Evolutionary conservation across 2,113 vertebrate genomes (phyloP).

Genomic region (Cyphomyrus plagiostoma): DNA sequence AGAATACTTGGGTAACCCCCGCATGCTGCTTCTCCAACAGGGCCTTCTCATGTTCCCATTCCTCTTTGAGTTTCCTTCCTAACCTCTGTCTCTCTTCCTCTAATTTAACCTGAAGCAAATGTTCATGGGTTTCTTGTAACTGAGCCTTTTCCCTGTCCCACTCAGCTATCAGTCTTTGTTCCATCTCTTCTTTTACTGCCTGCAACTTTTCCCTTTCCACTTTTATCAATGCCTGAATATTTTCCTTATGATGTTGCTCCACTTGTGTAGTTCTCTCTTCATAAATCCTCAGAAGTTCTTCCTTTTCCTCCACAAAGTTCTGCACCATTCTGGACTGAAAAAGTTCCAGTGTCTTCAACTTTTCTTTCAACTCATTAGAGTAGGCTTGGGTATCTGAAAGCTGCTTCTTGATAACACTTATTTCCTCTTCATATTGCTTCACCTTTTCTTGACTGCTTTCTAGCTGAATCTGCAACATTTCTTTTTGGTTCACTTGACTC

Average conservation of each 20-base stretch:
- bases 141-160: slow-evolving; percentile 51
- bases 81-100: slow-evolving; percentile 50
- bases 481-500: slow-evolving; percentile 49
- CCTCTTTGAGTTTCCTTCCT: slow-evolving; percentile 44
- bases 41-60: slow-evolving; percentile 57
- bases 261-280: slow-evolving; percentile 53
- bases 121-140: slow-evolving; percentile 48
- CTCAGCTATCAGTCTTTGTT: slow-evolving; percentile 44
- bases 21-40: slow-evolving; percentile 52
- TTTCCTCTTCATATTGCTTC: slow-evolving; percentile 44
- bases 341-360: slow-evolving; percentile 41
- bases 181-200: slow-evolving; percentile 44
- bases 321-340: slow-evolving; percentile 23
- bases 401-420: slow-evolving; percentile 40
- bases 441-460: slow-evolving; percentile 46
- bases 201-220: slow-evolving; percentile 41
- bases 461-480: slow-evolving; percentile 46
- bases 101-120: slow-evolving; percentile 48
- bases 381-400: slow-evolving; percentile 39
- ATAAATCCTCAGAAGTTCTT: slow-evolving; percentile 51
- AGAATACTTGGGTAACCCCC: slow-evolving; percentile 53
- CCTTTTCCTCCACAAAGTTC: slow-evolving; percentile 38
- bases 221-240: slow-evolving; percentile 48
- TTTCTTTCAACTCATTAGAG: slow-evolving; percentile 45
- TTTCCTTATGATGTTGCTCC: slow-evolving; percentile 43